Base-by-base conservation (phyloP, 2,888 invertebrate species). In the Melikaiella ostensackeni region DNA sequence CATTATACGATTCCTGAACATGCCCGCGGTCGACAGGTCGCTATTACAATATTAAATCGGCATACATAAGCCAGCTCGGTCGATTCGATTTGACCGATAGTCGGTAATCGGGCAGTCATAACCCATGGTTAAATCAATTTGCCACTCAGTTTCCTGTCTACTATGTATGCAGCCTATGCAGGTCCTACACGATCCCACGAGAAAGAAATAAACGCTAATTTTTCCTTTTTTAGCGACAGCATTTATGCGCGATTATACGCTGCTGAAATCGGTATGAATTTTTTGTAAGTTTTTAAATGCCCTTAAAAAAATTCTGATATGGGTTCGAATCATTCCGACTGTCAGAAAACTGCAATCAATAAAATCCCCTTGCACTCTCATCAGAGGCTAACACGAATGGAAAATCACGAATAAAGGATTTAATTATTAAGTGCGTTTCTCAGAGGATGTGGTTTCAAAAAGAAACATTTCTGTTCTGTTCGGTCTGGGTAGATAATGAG, bases 1-100 rank as follows among this genome's bases (percentile, higher is more conserved):
- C 81, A 85, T 88, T 86, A 85, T 85, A 86, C 80, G 85, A 84
- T 83, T 84, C 79, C 81, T 62, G 76, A 62, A 73, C 79, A 77
- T 78, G 73, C 75, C 74, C 81, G 78, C 78, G 76, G 77, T 81
- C 77, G 89, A 87, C 88, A 90, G 87, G 89, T 86, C 85, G 85
- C 87, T 87, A 88, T 90, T 90, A 90, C 83, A 87, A 87, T 87
- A 88, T 88, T 88, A 87, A 86, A 86, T 80, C 77, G 73, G 76
- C 73, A 78, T 50, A 35, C 30, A 7, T 42, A 9, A 35, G 33
- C 33, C 33, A 63, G 46, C 46, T 24, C 46, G 75, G 63, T 66
- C 35, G 75, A 83, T 82, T 83, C 84, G 82, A 83, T 85, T 84
- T 88, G 88, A 88, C 82, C 79, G 87, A 81, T 75, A 82, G 85